These are phyloP conservation scores for Melanotaenia pygmaea DNA, from an alignment of 2,797 vertebrate genomes.

Conservation along the genomic window DNA sequence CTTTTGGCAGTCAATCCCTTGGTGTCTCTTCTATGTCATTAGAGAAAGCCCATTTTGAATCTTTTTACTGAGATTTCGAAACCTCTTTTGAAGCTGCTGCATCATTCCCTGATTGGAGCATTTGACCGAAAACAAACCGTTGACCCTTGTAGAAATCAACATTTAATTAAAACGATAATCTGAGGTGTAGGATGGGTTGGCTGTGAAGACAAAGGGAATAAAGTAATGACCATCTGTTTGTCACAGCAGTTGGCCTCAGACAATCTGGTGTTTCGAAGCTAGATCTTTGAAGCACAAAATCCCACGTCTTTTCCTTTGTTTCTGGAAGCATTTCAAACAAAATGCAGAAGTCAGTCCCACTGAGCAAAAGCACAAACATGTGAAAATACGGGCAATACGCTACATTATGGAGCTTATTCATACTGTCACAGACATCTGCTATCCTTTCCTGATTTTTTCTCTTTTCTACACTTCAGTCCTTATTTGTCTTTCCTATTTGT, in stretches of 20 bases:
- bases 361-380: conserved; percentile 30
- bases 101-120: conserved; percentile 5
- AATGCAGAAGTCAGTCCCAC: conserved; percentile 6
- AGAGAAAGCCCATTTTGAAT: conserved; percentile 6
- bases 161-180: conserved; percentile 54
- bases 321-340: conserved; percentile 28
- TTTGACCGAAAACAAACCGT: background rate
- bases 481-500: conserved; percentile 19
- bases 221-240: conserved; percentile 58
- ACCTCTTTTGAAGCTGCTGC: conserved; percentile 13
- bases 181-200: conserved; percentile 26
- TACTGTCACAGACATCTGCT: conserved; percentile 63
- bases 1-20: conserved; percentile 28
- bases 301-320: conserved; percentile 7
- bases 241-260: conserved; percentile 48
- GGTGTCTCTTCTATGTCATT: conserved; percentile 27
- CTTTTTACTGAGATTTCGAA: conserved; percentile 9
- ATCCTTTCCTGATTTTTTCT: conserved; percentile 39
- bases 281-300: conserved; percentile 14
- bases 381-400: conserved; percentile 20
- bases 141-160: conserved; percentile 24
- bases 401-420: conserved; percentile 24
- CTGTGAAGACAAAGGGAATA: conserved; percentile 27
- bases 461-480: conserved; percentile 25
- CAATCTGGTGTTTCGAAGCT: conserved; percentile 47